Evolutionary conservation across 2,888 invertebrate species (phyloP), one percentile per base, ranked within the genome.

Genomic region (Melanchra persicariae): DNA sequence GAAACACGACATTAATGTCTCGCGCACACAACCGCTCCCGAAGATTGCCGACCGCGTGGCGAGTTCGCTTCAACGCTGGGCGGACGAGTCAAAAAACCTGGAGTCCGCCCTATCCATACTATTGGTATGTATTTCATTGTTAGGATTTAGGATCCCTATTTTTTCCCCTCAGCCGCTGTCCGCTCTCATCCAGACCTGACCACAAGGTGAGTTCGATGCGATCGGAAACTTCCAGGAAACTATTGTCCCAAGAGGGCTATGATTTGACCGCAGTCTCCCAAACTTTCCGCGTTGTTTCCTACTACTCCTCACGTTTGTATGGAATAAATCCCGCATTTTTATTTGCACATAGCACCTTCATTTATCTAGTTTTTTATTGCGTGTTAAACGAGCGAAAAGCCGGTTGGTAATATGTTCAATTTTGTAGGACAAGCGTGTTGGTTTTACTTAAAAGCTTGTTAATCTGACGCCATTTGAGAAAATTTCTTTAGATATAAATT

Each of bases 251-350:
- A 77, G 92, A 88, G 94, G 87, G 90, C 91, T 86, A 94, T 93
- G 91, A 92, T 92, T 92, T 91, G 93, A 92, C 94, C 94, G 90
- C 92, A 89, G 91, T 91, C 90, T 88, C 87, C 87, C 89, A 88
- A 93, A 92, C 89, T 93, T 91, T 86, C 81, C 87, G 82, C 81
- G 84, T 89, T 90, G 91, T 91, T 91, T 88, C 85, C 82, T 87
- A 87, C 88, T 85, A 80, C 78, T 80, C 85, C 79, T 85, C 80
- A 86, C 87, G 85, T 83, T 88, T 87, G 82, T 78, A 78, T 82
- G 74, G 80, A 86, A 89, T 89, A 91, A 89, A 91, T 91, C 87
- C 87, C 80, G 76, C 79, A 70, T 86, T 91, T 89, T 91, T 91
- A 91, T 90, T 87, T 88, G 88, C 83, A 84, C 74, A 77, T 69